Evolutionary conservation across 2,888 invertebrate species (phyloP), one percentile per base, ranked within the genome.

Genomic region (Spisula subtruncata): DNA sequence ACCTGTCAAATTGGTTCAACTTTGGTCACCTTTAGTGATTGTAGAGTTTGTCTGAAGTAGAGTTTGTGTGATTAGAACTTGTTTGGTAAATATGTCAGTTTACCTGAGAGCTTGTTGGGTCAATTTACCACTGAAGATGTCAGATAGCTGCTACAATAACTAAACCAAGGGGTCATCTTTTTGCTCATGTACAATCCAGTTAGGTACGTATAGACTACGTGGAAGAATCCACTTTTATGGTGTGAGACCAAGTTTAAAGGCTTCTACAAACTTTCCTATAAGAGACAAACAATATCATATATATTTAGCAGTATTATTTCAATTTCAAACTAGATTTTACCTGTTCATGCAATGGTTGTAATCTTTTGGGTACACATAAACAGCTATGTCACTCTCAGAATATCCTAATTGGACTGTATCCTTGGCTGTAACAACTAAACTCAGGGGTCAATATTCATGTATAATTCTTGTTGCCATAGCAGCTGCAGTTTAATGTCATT

Each of bases 401-500:
- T n/a, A n/a, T n/a, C n/a, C n/a, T n/a, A n/a, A n/a, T n/a, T n/a
- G n/a, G n/a, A n/a, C n/a, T n/a, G n/a, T n/a, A n/a, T n/a, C n/a
- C 20, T n/a, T n/a, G 8, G 25, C 25, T 25, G 8, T 6, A 51
- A 51, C 51, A 51, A 12, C 51, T 51, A 16, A 16, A 51, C 51
- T 14, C 14, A 51, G 6, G 6, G 51, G 51, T 60, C 25, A 20
- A 60, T 5, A 60, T 35, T 75, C 75, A 75, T 32, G 29, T 75
- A 75, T 75, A n/a, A n/a, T n/a, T 18, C 75, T 71, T 75, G 75
- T 75, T 75, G 35, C 75, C 75, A 75, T 75, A 75, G 75, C 32
- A 18, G 12, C 75, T 35, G n/a, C 25, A 18, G 35, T 16, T 75
- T 32, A 75, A 32, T 32, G n/a, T 75, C 75, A 8, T 75, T 32